Percentiles rank a stretch among this genome's conserved stretches.
These are phyloP conservation scores for Asbolus verrucosus DNA, from an alignment of 1,140 invertebrate genomes.

Conservation along the genomic window DNA sequence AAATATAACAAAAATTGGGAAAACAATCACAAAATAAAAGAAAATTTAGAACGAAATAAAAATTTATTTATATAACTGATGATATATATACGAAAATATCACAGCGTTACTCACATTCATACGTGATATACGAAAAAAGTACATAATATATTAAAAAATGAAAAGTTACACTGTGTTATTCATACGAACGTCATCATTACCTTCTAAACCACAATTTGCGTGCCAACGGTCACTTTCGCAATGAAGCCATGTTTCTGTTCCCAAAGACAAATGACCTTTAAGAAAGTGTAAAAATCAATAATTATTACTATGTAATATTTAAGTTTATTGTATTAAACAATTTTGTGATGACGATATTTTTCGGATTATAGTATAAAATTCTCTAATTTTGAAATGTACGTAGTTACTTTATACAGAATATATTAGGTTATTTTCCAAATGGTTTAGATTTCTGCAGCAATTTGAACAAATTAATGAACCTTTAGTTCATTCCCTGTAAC, in stretches of 20 bases:
- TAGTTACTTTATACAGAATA: too few species aligned
- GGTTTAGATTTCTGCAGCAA: too few species aligned
- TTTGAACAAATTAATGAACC: too few species aligned
- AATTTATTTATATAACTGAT: slow-evolving; percentile 54
- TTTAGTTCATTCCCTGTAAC: too few species aligned
- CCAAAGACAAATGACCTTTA: slow-evolving; percentile 85
- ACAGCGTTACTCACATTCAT: slow-evolving; percentile 52
- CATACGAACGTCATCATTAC: slow-evolving; percentile 67
- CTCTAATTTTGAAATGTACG: too few species aligned
- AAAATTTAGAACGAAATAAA: slow-evolving; percentile 42
- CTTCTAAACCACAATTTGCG: slow-evolving; percentile 82
- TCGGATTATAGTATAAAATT: too few species aligned
- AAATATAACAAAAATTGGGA: slow-evolving; percentile 45
- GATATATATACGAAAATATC: slow-evolving; percentile 55
- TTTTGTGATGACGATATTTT: too few species aligned
- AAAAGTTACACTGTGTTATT: slow-evolving; percentile 55
- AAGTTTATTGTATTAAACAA: too few species aligned
- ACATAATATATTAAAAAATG: slow-evolving; percentile 32
- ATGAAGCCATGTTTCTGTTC: slow-evolving; percentile 89
- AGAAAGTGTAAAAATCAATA: slow-evolving; percentile 46
- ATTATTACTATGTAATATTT: too few species aligned
- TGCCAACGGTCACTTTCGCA: slow-evolving; percentile 89
- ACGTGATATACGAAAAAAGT: slow-evolving; percentile 32
- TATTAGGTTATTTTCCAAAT: too few species aligned
- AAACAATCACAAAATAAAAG: slow-evolving; percentile 56